Percentiles rank a stretch among this genome's conserved stretches.
phyloP scores from a whole-genome alignment of 2,888 invertebrate species.

The Drosophila macrospina region DNA sequence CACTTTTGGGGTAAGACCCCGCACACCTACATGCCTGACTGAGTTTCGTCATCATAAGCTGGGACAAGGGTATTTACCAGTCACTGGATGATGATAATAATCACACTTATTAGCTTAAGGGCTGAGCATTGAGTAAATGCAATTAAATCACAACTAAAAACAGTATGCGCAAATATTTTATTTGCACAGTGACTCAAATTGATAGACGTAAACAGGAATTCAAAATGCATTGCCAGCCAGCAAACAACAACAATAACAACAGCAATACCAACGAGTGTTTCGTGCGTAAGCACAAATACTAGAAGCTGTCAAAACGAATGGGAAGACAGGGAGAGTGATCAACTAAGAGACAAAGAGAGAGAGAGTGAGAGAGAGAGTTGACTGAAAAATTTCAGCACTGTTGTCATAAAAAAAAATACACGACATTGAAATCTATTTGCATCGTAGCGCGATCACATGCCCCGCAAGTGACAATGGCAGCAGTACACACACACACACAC shows the following conservation, averaged over 20 bases:
- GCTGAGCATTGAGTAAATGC: slow-evolving; percentile 42
- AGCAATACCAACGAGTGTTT: slow-evolving; percentile 13
- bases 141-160: slow-evolving; percentile 55
- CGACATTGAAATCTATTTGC: slow-evolving; percentile 64
- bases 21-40: neutral
- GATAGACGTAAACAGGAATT: slow-evolving; percentile 61
- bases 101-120: slow-evolving; percentile 27
- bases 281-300: slow-evolving; percentile 44
- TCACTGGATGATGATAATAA: slow-evolving; percentile 49
- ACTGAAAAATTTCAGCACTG: slow-evolving; percentile 24
- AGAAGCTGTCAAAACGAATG: slow-evolving; percentile 41
- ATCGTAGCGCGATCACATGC: slow-evolving; percentile 59
- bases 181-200: slow-evolving; percentile 62
- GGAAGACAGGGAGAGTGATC: slow-evolving; percentile 9
- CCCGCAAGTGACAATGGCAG: slow-evolving; percentile 29
- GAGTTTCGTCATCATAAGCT: neutral
- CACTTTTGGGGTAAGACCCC: slow-evolving; percentile 46
- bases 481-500: slow-evolving; percentile 7
- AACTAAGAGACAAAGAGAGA: too few species aligned
- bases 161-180: slow-evolving; percentile 62
- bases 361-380: slow-evolving; percentile 13
- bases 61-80: slow-evolving; percentile 49
- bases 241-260: slow-evolving; percentile 22
- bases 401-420: slow-evolving; percentile 39
- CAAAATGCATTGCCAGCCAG: slow-evolving; percentile 38